Evolutionary conservation across 2,888 invertebrate species (phyloP).

Genomic region (Gandaritis pyraliata): DNA sequence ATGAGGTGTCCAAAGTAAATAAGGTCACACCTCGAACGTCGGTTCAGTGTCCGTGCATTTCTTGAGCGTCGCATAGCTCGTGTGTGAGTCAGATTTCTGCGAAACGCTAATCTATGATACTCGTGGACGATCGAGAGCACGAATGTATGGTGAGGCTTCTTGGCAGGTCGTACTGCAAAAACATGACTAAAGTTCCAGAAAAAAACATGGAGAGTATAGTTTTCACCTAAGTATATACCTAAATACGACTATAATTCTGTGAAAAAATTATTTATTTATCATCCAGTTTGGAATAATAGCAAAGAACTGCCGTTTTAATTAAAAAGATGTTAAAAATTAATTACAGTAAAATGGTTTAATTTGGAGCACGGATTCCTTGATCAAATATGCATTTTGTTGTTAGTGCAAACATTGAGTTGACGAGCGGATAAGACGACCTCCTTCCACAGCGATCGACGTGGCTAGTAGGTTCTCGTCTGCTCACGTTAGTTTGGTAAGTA

Average conservation of each 20-base stretch:
- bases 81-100: slow-evolving; percentile 53
- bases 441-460: slow-evolving; percentile 23
- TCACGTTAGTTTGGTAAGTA: slow-evolving; percentile 29
- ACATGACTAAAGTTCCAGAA: too few species aligned
- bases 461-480: slow-evolving; percentile 6
- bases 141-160: slow-evolving; percentile 13
- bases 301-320: too few species aligned
- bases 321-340: too few species aligned
- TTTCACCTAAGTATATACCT: too few species aligned
- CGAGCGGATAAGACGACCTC: slow-evolving; percentile 41
- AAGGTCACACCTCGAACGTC: slow-evolving; percentile 51
- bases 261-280: too few species aligned
- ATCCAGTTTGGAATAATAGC: too few species aligned
- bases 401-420: slow-evolving; percentile 36
- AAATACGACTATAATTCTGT: too few species aligned
- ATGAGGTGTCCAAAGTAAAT: slow-evolving; percentile 49
- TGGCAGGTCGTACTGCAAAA: slow-evolving; percentile 5
- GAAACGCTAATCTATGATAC: slow-evolving; percentile 39
- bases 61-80: slow-evolving; percentile 51
- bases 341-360: slow-evolving; percentile 6
- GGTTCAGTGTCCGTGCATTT: slow-evolving; percentile 56
- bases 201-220: too few species aligned
- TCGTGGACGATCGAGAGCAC: slow-evolving; percentile 33
- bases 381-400: slow-evolving; percentile 32
- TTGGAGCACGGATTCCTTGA: slow-evolving; percentile 28